Evolutionary conservation across 2,888 invertebrate species (phyloP).

Genomic region (Apotomis betuletana): DNA sequence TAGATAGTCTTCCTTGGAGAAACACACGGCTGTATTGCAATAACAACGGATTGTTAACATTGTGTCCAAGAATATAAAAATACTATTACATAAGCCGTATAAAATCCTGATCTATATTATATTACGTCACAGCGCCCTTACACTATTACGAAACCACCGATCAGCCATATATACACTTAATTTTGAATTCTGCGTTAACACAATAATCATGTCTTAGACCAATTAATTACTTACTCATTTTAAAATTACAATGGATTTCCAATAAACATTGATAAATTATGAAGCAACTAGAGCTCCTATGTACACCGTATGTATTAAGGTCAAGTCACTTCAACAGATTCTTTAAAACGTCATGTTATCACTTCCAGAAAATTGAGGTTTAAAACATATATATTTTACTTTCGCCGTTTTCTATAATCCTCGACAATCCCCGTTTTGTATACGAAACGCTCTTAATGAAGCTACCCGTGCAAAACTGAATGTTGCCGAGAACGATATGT

Average conservation of each 20-base stretch:
- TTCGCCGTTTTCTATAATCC: no score
- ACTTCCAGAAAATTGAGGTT: background rate
- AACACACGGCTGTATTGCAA: constrained; percentile 10
- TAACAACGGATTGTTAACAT: constrained; percentile 37
- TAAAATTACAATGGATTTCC: background rate
- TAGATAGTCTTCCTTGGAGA: background rate
- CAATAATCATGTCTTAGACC: background rate
- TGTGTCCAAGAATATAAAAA: constrained; percentile 40
- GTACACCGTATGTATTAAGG: background rate
- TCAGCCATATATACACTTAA: constrained; percentile 13
- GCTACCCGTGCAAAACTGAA: no score
- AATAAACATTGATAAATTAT: background rate
- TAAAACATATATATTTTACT: no score
- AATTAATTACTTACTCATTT: background rate
- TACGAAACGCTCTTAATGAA: no score
- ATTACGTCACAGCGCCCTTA: constrained; percentile 32
- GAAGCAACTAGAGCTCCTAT: no score
- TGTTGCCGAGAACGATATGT: no score
- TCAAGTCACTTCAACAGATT: background rate
- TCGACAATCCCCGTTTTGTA: no score
- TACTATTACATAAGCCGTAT: constrained; percentile 37
- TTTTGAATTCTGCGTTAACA: constrained; percentile 1
- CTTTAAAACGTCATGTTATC: background rate
- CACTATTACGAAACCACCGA: constrained; percentile 24
- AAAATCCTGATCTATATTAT: constrained; percentile 36